A percentile compares a stretch with the other conserved stretches of the same genome.
Conservation (phyloP, 2,888 invertebrate species). For the Heliconius cydno region DNA sequence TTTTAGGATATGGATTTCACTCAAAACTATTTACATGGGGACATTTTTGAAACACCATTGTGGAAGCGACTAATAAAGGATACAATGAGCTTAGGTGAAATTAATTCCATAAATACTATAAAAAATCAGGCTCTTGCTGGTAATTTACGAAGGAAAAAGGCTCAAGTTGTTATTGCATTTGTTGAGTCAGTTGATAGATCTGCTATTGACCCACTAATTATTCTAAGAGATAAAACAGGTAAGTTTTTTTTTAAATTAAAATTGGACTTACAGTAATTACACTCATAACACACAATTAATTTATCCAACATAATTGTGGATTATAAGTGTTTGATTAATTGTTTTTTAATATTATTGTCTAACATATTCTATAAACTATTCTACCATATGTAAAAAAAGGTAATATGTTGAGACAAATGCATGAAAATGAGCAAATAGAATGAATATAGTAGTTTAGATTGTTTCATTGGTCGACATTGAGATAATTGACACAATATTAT, state of each 20-base stretch:
- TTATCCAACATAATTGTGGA: not conserved
- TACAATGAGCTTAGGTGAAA: constrained; percentile 56
- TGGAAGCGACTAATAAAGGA: constrained; percentile 68
- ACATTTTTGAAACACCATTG: constrained; percentile 70
- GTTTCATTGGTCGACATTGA: too few species aligned
- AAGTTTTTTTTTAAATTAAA: constrained; percentile 31
- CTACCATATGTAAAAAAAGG: too few species aligned
- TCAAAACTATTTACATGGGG: constrained; percentile 62
- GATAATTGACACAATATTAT: too few species aligned
- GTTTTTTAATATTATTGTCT: not conserved
- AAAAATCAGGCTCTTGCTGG: constrained; percentile 70
- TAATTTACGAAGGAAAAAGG: constrained; percentile 66
- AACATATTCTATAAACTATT: not conserved
- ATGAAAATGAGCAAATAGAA: too few species aligned
- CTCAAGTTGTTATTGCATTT: constrained; percentile 70
- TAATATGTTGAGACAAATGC: too few species aligned
- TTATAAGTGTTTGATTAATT: not conserved
- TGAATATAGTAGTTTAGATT: too few species aligned
- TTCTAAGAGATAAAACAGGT: constrained; percentile 73
- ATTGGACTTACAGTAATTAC: not conserved
- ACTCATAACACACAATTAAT: too few species aligned
- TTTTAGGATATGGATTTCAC: constrained; percentile 73
- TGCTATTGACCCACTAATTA: constrained; percentile 71
- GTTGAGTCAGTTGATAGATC: constrained; percentile 76
- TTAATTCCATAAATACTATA: constrained; percentile 69